Base-by-base conservation (phyloP, 2,113 vertebrate species). In the Cottus gobio region DNA sequence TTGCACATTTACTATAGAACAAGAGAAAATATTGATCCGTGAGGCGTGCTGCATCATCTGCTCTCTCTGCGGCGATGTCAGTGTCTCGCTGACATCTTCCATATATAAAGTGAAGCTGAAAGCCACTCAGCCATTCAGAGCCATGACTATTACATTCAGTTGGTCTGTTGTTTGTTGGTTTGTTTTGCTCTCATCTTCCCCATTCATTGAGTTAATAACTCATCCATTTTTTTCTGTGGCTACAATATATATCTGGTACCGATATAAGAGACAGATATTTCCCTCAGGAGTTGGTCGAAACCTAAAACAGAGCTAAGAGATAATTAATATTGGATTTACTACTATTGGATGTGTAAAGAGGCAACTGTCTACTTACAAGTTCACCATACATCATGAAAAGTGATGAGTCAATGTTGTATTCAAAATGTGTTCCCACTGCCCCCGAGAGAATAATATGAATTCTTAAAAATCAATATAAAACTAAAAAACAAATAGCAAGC, bases 11-110 rank as follows among this genome's bases (percentile, higher is more conserved):
- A 61, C n/a, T 18, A 67, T 26, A 65, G 67, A 72, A 74, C n/a
- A 64, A 56, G 70, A 77, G 77, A 70, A 58, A 68, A 71, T 76
- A 87, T 71, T 83, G 87, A 85, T 80, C 77, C n/a, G 79, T 69
- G 44, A 78, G 26, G 31, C 1, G 16, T 46, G 39, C 8, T 0
- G 24, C 60, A 50, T 50, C 37, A 30, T 65, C 50, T 30, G 22
- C 24, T 62, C 26, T n/a, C 37, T 69, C 42, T 0, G n/a, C 39
- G 54, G 66, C 34, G 20, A n/a, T 48, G 42, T 0, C 26, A 24
- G 37, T 10, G 66, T 64, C 72, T 71, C 34, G 26, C 15, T 44
- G 52, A 52, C 10, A 26, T 73, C 36, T 63, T 48, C 3, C 31
- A 52, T 34, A 11, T 39, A 70, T 34, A 7, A 70, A 71, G 8